Base-by-base conservation (phyloP, 1,140 invertebrate genomes). In the Pachyrhynchus sulphureomaculatus region DNA sequence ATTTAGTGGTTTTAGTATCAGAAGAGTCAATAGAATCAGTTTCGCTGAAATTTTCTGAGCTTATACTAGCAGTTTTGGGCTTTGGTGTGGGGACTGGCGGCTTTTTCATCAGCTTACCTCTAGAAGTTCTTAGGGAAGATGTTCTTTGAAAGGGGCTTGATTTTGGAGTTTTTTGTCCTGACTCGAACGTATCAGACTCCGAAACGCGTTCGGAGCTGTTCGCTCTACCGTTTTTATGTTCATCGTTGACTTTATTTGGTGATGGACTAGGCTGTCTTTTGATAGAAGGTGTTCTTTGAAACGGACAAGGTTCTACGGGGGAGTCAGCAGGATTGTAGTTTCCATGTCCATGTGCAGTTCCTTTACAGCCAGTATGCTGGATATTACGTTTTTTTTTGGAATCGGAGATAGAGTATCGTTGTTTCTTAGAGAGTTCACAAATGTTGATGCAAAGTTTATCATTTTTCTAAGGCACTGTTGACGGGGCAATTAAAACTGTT, bases 321-420 rank as follows among this genome's bases (percentile, higher is more conserved):
- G 52, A 33, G 13, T 47, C 45, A 0, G 44, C 10, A 20, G 49
- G 5, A 9, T 37, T 51, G 39, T 68, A 69, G 18, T 62, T 70
- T 8, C 68, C 70, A 48, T 54, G 64, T 4, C 70, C 87, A 66
- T 90, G 88, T 0, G 85, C 82, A 64, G 86, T 86, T 32, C 87
- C 87, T 13, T 83, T 86, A 68, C 88, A 90, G 23, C 84, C 83
- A 64, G 82, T 82, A 72, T 89, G 87, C 61, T 84, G 82, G 29
- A 82, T 79, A 76, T 76, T 41, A 74, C 76, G 36, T 79, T 75
- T 54, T n/a, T n/a, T 75, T 79, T 66, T 79, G 82, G 58, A 78
- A 78, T 81, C 5, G 83, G 79, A 15, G 84, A 83, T 49, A 77
- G 53, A 32, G 68, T 63, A 15, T 63, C 54, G 4, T 66, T 67